Base-by-base conservation (phyloP, 2,797 vertebrate genomes). In the Babyrousa celebensis region DNA sequence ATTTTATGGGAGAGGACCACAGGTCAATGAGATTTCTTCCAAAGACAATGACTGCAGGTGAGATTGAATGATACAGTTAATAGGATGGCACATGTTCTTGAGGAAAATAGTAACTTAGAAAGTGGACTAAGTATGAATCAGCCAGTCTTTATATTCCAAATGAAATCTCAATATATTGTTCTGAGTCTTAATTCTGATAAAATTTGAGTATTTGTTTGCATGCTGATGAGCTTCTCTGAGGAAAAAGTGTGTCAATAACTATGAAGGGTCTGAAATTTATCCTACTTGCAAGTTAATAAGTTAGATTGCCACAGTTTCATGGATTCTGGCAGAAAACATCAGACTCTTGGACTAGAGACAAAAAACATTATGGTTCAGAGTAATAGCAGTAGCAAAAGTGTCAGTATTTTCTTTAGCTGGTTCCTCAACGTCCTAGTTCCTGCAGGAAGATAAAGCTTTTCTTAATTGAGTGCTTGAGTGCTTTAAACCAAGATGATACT, bases 141-240 rank as follows among this genome's bases (percentile, higher is more conserved):
- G 5, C 29, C 60, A 68, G 58, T 79, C 4, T 80, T 91, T 70
- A 71, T 56, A 85, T 85, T 85, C 15, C 14, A 82, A 54, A 43
- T 48, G 29, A 94, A 95, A 94, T 85, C 8, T 95, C 52, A 18
- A 16, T 67, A n/a, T 15, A 0, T 75, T 56, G 12, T 93, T 70
- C 23, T 29, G 15, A 8, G 32, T 48, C 58, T 74, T 79, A 89
- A 88, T 80, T 21, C 25, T 63, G 88, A 91, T 91, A 43, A 85
- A 40, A 62, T 68, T 16, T 78, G 17, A 93, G 40, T 40, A 12
- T 29, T 40, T 87, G 36, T 40, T 78, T 91, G 36, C 36, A 36
- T 36, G 18, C 82, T 75, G 36, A 85, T 89, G 18, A 96, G 16
- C 3, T 10, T 75, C 10, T 56, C 7, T 32, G 32, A n/a, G 23